Percentiles rank a stretch among this genome's conserved stretches.
phyloP scores from a whole-genome alignment of 35 echinoderm and acorn worm species.

The Lytechinus variegatus region DNA sequence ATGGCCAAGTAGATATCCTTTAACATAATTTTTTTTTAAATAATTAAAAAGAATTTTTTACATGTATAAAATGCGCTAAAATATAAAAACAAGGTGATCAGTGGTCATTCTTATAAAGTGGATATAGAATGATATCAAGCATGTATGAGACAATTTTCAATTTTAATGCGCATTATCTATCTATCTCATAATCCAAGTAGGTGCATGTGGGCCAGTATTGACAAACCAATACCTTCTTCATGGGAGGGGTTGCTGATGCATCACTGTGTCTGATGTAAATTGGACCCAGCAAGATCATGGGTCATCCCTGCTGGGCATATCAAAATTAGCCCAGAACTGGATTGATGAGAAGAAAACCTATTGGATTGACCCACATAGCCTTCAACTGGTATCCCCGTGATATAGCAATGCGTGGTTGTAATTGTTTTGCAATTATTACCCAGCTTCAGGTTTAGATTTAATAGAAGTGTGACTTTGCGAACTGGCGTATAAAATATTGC shows the following conservation, averaged over 20 bases:
- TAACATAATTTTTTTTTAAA: no score
- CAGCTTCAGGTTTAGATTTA: background rate
- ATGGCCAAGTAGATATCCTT: no score
- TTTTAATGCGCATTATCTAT: background rate
- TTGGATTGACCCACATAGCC: background rate
- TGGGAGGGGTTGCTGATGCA: background rate
- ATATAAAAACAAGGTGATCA: no score
- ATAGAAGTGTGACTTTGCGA: no score
- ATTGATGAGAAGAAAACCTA: background rate
- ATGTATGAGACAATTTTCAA: no score
- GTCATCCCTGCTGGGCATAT: conserved; percentile 8
- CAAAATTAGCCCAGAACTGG: background rate
- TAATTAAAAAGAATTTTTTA: no score
- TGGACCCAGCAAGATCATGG: conserved; percentile 7
- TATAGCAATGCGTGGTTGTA: background rate
- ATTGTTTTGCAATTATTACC: background rate
- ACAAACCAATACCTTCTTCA: background rate
- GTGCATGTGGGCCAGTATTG: background rate
- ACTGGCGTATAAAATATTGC: no score
- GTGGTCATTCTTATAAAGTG: no score
- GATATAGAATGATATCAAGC: no score
- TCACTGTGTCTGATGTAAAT: background rate
- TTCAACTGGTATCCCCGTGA: background rate
- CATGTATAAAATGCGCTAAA: no score
- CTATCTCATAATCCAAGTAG: background rate